Percentiles rank a stretch among this genome's conserved stretches.
Conservation (phyloP, 2,797 vertebrate species). For the Amblyraja radiata region DNA sequence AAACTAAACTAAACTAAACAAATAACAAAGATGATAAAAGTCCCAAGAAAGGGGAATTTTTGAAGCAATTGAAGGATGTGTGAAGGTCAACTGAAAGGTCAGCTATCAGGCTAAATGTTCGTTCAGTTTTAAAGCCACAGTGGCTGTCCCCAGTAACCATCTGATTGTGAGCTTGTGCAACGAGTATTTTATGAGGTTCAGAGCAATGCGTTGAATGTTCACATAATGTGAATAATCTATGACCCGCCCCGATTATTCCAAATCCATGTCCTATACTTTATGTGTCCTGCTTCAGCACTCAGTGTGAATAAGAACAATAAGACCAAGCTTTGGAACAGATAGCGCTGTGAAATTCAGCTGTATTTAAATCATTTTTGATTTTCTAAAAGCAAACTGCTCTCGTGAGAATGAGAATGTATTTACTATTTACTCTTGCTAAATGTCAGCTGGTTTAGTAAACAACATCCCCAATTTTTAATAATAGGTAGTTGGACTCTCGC, state of each 20-base stretch:
- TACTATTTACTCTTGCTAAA: neutral
- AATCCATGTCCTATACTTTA: neutral
- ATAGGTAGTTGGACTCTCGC: slow-evolving; percentile 2
- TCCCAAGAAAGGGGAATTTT: neutral
- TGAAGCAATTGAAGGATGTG: neutral
- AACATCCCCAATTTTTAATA: slow-evolving; percentile 33
- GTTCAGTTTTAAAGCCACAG: neutral
- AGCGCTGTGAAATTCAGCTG: neutral
- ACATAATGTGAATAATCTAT: neutral
- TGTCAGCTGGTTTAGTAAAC: slow-evolving; percentile 31
- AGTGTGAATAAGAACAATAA: neutral
- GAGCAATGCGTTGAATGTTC: neutral
- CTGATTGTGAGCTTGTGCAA: neutral
- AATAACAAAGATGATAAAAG: neutral
- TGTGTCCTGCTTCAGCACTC: neutral
- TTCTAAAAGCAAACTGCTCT: neutral
- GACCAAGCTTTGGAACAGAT: neutral
- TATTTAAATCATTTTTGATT: slow-evolving; percentile 12
- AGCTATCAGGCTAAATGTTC: neutral
- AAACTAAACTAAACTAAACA: too few relatives aligned
- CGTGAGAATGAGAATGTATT: neutral
- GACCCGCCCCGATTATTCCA: neutral
- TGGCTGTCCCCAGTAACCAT: neutral
- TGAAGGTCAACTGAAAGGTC: neutral
- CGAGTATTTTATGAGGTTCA: neutral